Conservation (phyloP, 2,797 vertebrate species). For the Gymnodraco acuticeps region DNA sequence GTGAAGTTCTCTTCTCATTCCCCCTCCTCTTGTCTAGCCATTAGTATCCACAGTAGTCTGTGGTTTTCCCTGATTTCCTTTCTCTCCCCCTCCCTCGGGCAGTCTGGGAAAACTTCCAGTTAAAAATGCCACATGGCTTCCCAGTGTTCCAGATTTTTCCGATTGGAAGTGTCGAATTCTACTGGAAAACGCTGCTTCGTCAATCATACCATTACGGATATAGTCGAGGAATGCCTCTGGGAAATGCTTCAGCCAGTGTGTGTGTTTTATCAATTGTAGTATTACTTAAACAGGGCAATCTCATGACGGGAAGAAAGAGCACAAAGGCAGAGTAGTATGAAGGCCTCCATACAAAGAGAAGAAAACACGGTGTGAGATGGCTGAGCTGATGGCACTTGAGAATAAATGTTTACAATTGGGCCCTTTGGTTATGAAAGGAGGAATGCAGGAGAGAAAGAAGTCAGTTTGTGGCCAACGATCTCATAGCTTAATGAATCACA, state of each 20-base stretch:
- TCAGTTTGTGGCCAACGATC: constrained; percentile 59
- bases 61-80: constrained; percentile 38
- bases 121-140: constrained; percentile 68
- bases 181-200: constrained; percentile 41
- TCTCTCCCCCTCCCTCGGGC: constrained; percentile 8
- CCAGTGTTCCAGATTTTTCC: constrained; percentile 68
- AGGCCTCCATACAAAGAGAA: constrained; percentile 31
- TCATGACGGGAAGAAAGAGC: constrained; percentile 21
- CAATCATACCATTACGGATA: constrained; percentile 39
- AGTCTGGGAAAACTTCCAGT: constrained; percentile 67
- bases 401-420: constrained; percentile 78
- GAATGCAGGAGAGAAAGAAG: constrained; percentile 70
- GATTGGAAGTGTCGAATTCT: constrained; percentile 64
- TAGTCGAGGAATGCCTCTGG: constrained; percentile 47
- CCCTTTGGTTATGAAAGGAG: constrained; percentile 69
- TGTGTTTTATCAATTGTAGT: constrained; percentile 56
- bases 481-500: constrained; percentile 79
- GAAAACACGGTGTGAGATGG: constrained; percentile 40
- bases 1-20: constrained; percentile 13
- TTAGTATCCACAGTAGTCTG: constrained; percentile 40
- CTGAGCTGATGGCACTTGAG: constrained; percentile 62
- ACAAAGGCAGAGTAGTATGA: constrained; percentile 29
- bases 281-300: constrained; percentile 45
- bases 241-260: constrained; percentile 45
- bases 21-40: constrained; percentile 4